Percentiles rank a stretch among this genome's conserved stretches.
These are phyloP conservation scores for Gambusia affinis DNA, from an alignment of 2,113 vertebrate species.

Conservation along the genomic window DNA sequence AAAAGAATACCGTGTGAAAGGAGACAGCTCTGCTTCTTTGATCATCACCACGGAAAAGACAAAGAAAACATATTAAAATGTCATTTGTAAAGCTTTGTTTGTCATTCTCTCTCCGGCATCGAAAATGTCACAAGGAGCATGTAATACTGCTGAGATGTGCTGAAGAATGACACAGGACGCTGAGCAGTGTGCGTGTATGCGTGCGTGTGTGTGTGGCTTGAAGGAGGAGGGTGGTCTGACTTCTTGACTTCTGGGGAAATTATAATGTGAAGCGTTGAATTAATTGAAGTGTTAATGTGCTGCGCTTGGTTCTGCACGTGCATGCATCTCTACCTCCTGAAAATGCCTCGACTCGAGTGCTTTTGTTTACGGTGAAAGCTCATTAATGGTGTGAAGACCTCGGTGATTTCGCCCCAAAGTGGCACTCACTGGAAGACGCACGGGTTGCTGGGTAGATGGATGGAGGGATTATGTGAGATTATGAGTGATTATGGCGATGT, in stretches of 20 bases:
- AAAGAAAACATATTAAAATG: slow-evolving; percentile 66
- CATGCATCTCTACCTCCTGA: slow-evolving; percentile 22
- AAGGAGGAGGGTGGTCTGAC: slow-evolving; percentile 53
- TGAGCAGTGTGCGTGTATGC: slow-evolving; percentile 17
- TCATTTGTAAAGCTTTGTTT: slow-evolving; percentile 70
- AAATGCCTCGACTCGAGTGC: slow-evolving; percentile 50
- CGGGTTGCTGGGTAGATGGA: background rate
- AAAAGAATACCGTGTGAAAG: slow-evolving; percentile 36
- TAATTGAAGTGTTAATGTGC: slow-evolving; percentile 80
- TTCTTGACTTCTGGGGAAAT: slow-evolving; percentile 70
- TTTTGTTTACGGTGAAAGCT: slow-evolving; percentile 73
- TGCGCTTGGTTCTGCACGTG: slow-evolving; percentile 40
- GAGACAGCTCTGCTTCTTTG: slow-evolving; percentile 37
- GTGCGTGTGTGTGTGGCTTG: slow-evolving; percentile 12
- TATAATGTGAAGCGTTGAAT: slow-evolving; percentile 67
- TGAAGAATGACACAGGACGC: slow-evolving; percentile 21
- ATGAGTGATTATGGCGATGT: slow-evolving; percentile 15
- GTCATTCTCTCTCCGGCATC: slow-evolving; percentile 31
- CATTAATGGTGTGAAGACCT: slow-evolving; percentile 64
- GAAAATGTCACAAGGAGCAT: slow-evolving; percentile 64
- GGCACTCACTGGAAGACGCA: slow-evolving; percentile 23
- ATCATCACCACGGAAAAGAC: slow-evolving; percentile 30
- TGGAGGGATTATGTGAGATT: slow-evolving; percentile 28
- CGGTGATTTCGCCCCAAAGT: slow-evolving; percentile 56
- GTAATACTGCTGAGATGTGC: slow-evolving; percentile 48